phyloP scores from a whole-genome alignment of 2,113 vertebrate genomes.

The Recurvirostra avosetta region DNA sequence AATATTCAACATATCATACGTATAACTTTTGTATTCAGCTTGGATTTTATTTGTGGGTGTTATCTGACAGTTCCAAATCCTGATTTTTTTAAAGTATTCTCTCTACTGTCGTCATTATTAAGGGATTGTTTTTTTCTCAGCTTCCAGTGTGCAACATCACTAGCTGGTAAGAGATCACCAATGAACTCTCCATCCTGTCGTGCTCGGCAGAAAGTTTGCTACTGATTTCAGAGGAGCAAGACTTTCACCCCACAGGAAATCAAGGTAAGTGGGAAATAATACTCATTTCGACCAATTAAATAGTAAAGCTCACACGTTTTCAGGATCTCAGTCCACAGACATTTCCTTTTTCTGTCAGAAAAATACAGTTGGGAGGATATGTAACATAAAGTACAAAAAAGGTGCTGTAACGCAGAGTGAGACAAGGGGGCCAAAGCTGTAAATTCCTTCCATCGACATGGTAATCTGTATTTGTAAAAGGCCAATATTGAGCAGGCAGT shows the following conservation, averaged over 20 bases:
- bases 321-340: constrained; percentile 11
- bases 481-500: constrained; percentile 33
- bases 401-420: constrained; percentile 12
- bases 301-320: constrained; percentile 30
- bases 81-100: not conserved
- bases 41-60: constrained; percentile 1
- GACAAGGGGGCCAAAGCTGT: constrained; percentile 17
- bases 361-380: constrained; percentile 30
- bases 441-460: constrained; percentile 62
- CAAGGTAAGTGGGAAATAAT: constrained; percentile 48
- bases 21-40: not conserved
- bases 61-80: not conserved
- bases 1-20: not conserved
- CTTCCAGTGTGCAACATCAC: not conserved
- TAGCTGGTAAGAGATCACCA: not conserved
- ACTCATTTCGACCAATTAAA: constrained; percentile 45
- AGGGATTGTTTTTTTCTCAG: not conserved
- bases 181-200: not conserved
- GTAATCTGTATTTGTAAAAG: constrained; percentile 49
- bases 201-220: not conserved
- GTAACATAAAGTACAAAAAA: constrained; percentile 21
- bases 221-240: not conserved
- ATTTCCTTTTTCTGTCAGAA: constrained; percentile 60
- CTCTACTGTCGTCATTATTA: not conserved
- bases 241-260: not conserved